These are phyloP conservation scores for Corvus cornix DNA, from an alignment of 2,113 vertebrate genomes.

Conservation along the genomic window DNA sequence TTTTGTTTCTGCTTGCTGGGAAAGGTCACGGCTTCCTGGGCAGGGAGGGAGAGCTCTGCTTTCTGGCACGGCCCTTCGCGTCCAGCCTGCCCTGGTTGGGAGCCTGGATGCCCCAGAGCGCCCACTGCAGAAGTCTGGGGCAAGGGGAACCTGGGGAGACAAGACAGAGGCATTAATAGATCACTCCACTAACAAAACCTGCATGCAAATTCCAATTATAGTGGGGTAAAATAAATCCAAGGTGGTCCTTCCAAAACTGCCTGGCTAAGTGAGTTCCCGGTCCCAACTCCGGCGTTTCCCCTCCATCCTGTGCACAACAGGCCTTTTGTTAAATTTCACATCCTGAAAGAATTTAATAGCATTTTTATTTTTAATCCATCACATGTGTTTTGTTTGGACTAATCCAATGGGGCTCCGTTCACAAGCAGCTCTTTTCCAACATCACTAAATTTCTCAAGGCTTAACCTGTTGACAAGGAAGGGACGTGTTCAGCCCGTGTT, in stretches of 20 bases:
- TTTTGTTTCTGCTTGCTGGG: conserved; percentile 64
- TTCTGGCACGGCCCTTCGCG: background rate
- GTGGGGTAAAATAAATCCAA: background rate
- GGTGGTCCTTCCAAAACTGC: conserved; percentile 22
- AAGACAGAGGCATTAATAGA: background rate
- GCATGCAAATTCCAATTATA: background rate
- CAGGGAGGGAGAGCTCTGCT: conserved; percentile 27
- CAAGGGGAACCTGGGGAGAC: background rate
- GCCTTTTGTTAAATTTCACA: conserved; percentile 65
- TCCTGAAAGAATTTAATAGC: conserved; percentile 65
- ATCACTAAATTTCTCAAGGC: conserved; percentile 22
- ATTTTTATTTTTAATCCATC: conserved; percentile 69
- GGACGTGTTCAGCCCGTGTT: background rate
- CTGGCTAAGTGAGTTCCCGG: background rate
- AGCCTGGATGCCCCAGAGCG: background rate
- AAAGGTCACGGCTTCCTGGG: conserved; percentile 37
- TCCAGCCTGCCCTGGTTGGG: background rate
- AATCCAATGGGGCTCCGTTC: background rate
- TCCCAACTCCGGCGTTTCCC: background rate
- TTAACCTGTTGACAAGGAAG: conserved; percentile 29
- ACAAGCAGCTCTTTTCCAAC: conserved; percentile 31
- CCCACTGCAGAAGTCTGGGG: accelerated
- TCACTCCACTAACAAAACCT: accelerated
- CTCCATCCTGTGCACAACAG: background rate
- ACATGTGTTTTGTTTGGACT: conserved; percentile 66